A percentile compares a stretch with the other conserved stretches of the same genome.
Conservation (phyloP, 1,140 invertebrate species). For the Orius laevigatus region DNA sequence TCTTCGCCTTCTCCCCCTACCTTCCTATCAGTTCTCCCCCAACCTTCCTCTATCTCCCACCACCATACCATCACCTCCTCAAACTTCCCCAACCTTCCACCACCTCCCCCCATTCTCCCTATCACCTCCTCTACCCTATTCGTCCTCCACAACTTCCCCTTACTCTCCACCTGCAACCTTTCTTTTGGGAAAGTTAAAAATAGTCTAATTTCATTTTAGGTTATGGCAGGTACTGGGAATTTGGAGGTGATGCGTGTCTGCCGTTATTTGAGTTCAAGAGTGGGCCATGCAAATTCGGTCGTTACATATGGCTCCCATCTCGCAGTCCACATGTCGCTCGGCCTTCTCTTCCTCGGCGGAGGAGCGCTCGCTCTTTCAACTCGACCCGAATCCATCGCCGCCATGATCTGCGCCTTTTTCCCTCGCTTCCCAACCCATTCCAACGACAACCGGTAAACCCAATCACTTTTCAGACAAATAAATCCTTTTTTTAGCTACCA, state of each 20-base stretch:
- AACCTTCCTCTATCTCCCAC: too few relatives aligned
- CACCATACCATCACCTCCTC: too few relatives aligned
- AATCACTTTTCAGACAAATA: neutral
- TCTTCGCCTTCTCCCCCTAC: too few relatives aligned
- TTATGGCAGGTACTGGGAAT: conserved; percentile 89
- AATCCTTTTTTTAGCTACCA: conserved; percentile 51
- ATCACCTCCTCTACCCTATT: too few relatives aligned
- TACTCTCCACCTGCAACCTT: too few relatives aligned
- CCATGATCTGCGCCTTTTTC: conserved; percentile 81
- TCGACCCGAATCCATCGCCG: conserved; percentile 66
- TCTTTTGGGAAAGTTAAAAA: too few relatives aligned
- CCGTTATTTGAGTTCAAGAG: conserved; percentile 59
- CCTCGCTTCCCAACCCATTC: conserved; percentile 93
- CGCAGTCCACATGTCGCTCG: conserved; percentile 85
- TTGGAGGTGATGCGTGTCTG: conserved; percentile 71
- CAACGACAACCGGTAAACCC: conserved; percentile 72
- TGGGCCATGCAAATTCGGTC: conserved; percentile 40
- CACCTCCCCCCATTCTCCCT: too few relatives aligned
- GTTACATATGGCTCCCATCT: conserved; percentile 85
- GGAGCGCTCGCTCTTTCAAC: conserved; percentile 76
- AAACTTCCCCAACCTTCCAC: too few relatives aligned
- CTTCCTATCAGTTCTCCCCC: too few relatives aligned
- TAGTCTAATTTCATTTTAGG: conserved; percentile 29
- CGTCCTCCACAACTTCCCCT: neutral
- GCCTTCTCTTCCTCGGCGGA: conserved; percentile 85